phyloP scores from a whole-genome alignment of 2,797 vertebrate genomes.

The Gambelia wislizenii region DNA sequence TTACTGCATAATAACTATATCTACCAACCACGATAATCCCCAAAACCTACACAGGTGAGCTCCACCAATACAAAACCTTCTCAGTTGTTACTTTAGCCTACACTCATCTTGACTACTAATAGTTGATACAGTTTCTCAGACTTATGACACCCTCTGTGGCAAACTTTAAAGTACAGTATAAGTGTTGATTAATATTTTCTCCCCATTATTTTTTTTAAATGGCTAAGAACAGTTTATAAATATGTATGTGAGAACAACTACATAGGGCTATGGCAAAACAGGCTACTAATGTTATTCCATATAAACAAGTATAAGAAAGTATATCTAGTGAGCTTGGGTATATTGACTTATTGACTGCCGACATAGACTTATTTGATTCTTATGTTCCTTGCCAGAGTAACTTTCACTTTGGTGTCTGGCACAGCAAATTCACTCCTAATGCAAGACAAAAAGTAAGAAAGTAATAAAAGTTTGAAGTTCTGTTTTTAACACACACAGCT shows the following conservation, averaged over 20 bases:
- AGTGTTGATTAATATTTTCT: too few species aligned
- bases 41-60: background rate
- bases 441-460: slow-evolving; percentile 48
- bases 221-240: background rate
- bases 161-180: too few species aligned
- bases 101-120: background rate
- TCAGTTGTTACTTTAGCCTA: background rate
- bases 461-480: slow-evolving; percentile 41
- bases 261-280: background rate
- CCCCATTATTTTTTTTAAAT: too few species aligned
- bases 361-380: background rate
- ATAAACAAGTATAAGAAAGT: slow-evolving; percentile 18
- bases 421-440: background rate
- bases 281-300: slow-evolving; percentile 29
- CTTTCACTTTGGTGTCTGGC: background rate
- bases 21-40: background rate
- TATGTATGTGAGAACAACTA: background rate
- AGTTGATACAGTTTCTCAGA: background rate
- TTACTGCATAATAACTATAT: background rate
- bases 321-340: background rate
- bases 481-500: slow-evolving; percentile 38
- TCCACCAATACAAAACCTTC: background rate
- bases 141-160: too few species aligned
- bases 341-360: background rate
- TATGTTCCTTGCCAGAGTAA: slow-evolving; percentile 27